These are phyloP conservation scores for Myzus persicae DNA, from an alignment of 1,140 invertebrate species.

Conservation along the genomic window DNA sequence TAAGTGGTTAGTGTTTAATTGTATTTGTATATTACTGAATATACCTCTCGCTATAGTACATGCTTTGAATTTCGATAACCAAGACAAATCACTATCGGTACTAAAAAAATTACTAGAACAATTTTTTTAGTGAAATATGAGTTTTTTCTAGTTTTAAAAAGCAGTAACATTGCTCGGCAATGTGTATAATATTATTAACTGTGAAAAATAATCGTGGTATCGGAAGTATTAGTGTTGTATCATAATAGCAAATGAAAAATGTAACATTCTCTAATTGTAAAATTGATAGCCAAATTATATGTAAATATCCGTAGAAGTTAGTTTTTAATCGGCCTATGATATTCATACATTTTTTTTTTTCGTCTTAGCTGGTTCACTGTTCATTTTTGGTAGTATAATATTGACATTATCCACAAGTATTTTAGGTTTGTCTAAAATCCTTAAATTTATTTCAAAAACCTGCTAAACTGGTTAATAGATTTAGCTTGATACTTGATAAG, in stretches of 20 bases:
- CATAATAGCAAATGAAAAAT: background rate
- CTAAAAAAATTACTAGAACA: background rate
- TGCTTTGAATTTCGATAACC: background rate
- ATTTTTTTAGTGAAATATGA: no score
- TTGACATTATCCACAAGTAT: no score
- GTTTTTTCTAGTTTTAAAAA: background rate
- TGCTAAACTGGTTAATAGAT: background rate
- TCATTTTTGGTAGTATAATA: no score
- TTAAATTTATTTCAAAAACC: background rate
- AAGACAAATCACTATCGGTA: background rate
- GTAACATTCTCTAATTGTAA: background rate
- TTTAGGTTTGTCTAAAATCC: background rate
- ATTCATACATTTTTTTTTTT: background rate
- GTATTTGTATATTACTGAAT: background rate
- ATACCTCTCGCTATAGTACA: background rate
- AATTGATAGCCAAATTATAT: background rate
- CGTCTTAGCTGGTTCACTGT: background rate
- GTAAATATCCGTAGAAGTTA: background rate
- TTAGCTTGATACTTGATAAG: background rate
- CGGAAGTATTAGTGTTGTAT: background rate
- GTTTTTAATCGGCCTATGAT: background rate
- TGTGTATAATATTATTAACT: background rate
- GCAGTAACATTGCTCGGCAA: background rate
- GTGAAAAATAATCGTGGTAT: background rate
- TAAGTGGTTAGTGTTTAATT: background rate